phyloP scores from a whole-genome alignment of 2,888 invertebrate species.

The Eupithecia centaureata region DNA sequence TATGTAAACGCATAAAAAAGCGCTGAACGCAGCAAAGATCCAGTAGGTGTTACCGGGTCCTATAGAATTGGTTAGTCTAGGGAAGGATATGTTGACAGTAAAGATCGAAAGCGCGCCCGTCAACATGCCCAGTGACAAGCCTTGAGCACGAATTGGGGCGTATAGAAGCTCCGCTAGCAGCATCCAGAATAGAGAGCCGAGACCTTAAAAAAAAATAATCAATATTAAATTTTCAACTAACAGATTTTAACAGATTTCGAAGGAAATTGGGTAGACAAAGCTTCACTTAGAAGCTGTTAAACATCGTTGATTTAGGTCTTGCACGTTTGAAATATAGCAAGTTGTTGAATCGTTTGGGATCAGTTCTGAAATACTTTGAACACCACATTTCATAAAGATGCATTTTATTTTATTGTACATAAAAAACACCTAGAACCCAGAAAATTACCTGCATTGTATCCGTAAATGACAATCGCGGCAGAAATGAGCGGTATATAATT shows the following conservation, averaged over 20 bases:
- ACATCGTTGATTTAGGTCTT: too few species aligned
- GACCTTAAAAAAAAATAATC: neutral
- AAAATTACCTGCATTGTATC: conserved; percentile 16
- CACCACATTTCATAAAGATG: too few species aligned
- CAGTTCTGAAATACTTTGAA: too few species aligned
- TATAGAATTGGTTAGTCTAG: neutral
- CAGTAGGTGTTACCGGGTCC: conserved; percentile 1
- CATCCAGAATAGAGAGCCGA: conserved; percentile 12
- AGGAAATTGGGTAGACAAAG: neutral
- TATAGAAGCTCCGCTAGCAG: conserved; percentile 6
- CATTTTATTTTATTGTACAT: too few species aligned
- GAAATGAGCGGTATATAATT: conserved; percentile 12
- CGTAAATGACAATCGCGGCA: conserved; percentile 10
- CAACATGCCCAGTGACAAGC: neutral
- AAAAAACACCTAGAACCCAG: too few species aligned
- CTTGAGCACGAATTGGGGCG: conserved; percentile 8
- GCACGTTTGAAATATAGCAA: too few species aligned
- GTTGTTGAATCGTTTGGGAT: too few species aligned
- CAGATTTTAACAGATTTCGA: neutral
- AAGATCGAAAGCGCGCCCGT: neutral
- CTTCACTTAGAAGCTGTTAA: neutral
- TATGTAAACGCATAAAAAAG: neutral
- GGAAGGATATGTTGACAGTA: neutral
- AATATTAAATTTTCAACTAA: neutral
- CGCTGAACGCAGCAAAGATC: neutral